These are phyloP conservation scores for Alfaro cultratus DNA, from an alignment of 2,797 vertebrate genomes.

Conservation along the genomic window DNA sequence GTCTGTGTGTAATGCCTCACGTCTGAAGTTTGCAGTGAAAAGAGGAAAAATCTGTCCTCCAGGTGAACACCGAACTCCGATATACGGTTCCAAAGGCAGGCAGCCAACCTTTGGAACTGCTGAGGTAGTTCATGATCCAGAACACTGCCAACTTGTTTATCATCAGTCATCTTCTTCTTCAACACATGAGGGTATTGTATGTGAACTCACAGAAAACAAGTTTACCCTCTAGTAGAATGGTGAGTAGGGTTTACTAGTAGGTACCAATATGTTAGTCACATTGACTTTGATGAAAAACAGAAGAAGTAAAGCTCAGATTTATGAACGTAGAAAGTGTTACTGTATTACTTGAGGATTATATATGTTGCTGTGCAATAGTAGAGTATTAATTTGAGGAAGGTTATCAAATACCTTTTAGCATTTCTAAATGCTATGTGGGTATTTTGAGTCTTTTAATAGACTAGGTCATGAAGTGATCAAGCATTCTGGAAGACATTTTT, in stretches of 20 bases:
- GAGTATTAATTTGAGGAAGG: constrained; percentile 52
- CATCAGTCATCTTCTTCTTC: neutral
- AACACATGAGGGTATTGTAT: neutral
- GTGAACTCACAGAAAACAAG: neutral
- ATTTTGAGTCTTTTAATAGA: constrained; percentile 18
- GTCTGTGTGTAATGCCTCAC: constrained; percentile 2
- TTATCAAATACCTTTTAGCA: constrained; percentile 65
- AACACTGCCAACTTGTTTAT: neutral
- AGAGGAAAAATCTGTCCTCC: neutral
- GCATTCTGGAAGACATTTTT: constrained; percentile 20
- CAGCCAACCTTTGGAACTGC: constrained; percentile 1
- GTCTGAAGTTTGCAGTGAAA: neutral
- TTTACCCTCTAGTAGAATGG: neutral
- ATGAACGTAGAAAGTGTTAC: constrained; percentile 2
- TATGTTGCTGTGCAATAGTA: constrained; percentile 29
- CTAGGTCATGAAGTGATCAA: constrained; percentile 28
- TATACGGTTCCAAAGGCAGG: neutral
- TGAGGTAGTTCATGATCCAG: constrained; percentile 10
- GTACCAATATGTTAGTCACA: neutral
- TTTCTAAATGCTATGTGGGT: constrained; percentile 58
- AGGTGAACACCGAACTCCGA: neutral
- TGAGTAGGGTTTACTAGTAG: neutral
- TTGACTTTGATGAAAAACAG: neutral
- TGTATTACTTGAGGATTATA: constrained; percentile 25
- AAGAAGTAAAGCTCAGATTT: constrained; percentile 1